Percentiles rank a stretch among this genome's conserved stretches.
phyloP scores from a whole-genome alignment of 1,140 invertebrate species.

The Bombus haemorrhoidalis region DNA sequence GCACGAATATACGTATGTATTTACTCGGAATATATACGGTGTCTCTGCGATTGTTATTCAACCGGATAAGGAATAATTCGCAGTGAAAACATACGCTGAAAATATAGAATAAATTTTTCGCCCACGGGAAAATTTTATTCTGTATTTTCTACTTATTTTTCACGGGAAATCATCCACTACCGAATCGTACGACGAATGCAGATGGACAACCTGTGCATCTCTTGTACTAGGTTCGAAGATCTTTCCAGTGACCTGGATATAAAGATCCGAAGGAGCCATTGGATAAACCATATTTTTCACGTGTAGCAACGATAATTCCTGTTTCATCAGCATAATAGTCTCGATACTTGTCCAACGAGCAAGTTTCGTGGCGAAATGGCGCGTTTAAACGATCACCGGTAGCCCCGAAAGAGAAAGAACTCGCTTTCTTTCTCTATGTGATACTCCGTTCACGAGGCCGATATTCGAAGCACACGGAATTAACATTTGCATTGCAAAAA shows the following conservation, averaged over 20 bases:
- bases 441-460: neutral
- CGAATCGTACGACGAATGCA: no score
- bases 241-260: neutral
- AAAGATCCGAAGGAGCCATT: neutral
- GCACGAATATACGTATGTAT: neutral
- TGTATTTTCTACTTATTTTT: no score
- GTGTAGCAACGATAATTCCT: conserved; percentile 2
- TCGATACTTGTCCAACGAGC: conserved; percentile 5
- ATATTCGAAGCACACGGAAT: conserved; percentile 20
- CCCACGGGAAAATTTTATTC: no score
- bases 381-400: conserved; percentile 22
- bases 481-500: conserved; percentile 45
- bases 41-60: no score
- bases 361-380: neutral
- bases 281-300: neutral
- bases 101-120: no score
- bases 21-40: no score
- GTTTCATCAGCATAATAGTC: conserved; percentile 10
- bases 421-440: no score
- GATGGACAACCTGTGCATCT: no score
- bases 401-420: neutral
- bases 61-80: no score
- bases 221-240: neutral
- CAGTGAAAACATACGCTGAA: no score
- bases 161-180: no score